phyloP scores from a whole-genome alignment of 2,113 vertebrate genomes.

The Nothobranchius furzeri region DNA sequence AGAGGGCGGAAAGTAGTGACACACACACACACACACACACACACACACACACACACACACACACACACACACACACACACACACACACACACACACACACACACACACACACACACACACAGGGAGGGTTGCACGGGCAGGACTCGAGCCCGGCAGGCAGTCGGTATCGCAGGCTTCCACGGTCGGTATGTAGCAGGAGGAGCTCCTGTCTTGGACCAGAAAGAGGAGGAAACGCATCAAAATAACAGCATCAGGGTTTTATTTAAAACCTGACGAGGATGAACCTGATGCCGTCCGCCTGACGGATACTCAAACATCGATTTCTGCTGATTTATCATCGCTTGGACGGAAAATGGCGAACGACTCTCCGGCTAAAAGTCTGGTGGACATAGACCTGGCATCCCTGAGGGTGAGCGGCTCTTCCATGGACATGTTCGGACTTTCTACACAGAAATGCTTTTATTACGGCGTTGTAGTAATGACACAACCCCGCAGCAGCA shows the following conservation, averaged over 20 bases:
- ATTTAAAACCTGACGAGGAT: slow-evolving; percentile 46
- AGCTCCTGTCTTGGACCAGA: slow-evolving; percentile 44
- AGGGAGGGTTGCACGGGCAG: slow-evolving; percentile 1
- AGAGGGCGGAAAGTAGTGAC: slow-evolving; percentile 22
- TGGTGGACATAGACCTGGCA: slow-evolving; percentile 94
- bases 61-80: too few species aligned
- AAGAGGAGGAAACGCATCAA: slow-evolving; percentile 43
- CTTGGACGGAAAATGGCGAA: slow-evolving; percentile 88
- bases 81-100: too few species aligned
- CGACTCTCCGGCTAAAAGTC: slow-evolving; percentile 95
- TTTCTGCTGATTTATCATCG: slow-evolving; percentile 46
- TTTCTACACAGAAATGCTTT: background rate
- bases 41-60: too few species aligned
- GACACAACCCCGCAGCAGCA: slow-evolving; percentile 39
- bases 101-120: background rate
- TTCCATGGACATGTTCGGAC: background rate
- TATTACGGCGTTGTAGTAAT: background rate
- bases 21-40: too few species aligned
- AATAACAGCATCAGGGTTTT: slow-evolving; percentile 28
- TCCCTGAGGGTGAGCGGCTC: slow-evolving; percentile 86
- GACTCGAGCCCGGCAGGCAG: slow-evolving; percentile 33
- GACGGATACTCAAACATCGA: slow-evolving; percentile 46
- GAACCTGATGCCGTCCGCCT: slow-evolving; percentile 41
- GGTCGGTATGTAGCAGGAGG: slow-evolving; percentile 81
- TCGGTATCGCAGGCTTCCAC: slow-evolving; percentile 55